Conservation (phyloP, 2,888 invertebrate species). For the Nemapogon koenigi region DNA sequence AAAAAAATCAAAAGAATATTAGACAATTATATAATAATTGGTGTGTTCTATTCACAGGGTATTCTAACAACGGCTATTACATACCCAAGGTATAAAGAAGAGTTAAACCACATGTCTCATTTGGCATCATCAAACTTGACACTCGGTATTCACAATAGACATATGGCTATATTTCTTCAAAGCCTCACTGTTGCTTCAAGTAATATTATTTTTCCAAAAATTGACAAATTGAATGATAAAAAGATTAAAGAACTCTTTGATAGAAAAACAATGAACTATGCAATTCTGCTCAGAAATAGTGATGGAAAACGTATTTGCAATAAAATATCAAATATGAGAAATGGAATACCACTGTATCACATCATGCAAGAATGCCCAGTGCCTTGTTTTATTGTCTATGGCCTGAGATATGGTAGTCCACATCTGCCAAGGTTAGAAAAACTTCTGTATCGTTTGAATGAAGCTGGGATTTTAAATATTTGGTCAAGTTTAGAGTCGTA, state of each 20-base stretch:
- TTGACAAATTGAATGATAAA: constrained; percentile 38
- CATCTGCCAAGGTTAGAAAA: constrained; percentile 52
- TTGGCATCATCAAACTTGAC: constrained; percentile 34
- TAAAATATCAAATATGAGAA: constrained; percentile 30
- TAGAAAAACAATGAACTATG: constrained; percentile 44
- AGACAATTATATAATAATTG: too few species aligned
- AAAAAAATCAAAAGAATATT: too few species aligned
- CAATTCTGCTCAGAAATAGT: constrained; percentile 52
- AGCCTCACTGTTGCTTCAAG: constrained; percentile 21
- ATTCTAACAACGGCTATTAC: constrained; percentile 49
- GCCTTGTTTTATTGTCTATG: constrained; percentile 62
- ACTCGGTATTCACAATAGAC: constrained; percentile 40
- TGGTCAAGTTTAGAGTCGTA: constrained; percentile 36
- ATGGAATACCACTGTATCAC: constrained; percentile 54
- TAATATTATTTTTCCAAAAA: constrained; percentile 16
- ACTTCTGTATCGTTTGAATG: constrained; percentile 46
- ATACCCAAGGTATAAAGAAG: constrained; percentile 37
- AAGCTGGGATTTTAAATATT: constrained; percentile 55
- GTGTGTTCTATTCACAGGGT: constrained; percentile 37
- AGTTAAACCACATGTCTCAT: constrained; percentile 31
- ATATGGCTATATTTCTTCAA: constrained; percentile 34
- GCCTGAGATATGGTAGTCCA: constrained; percentile 65
- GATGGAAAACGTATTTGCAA: constrained; percentile 36
- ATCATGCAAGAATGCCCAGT: constrained; percentile 57
- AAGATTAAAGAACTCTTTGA: constrained; percentile 39